A percentile compares a stretch with the other conserved stretches of the same genome.
Evolutionary conservation across 2,113 vertebrate genomes (phyloP).

Genomic region (Ceyx cyanopectus): DNA sequence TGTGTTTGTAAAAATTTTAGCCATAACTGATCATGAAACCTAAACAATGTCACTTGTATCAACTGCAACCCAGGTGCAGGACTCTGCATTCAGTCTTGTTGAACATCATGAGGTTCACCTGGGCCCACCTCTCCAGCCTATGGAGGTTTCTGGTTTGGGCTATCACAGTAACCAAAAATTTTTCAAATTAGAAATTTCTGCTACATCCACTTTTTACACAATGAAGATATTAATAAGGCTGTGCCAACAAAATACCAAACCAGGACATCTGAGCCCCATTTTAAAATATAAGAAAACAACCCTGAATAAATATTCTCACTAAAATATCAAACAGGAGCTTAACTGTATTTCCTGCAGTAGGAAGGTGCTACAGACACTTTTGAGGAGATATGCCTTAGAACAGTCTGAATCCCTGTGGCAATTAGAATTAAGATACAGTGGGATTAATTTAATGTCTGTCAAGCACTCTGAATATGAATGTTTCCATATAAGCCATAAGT

Average conservation of each 20-base stretch:
- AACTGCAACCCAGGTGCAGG: not conserved
- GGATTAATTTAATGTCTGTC: slow-evolving; percentile 50
- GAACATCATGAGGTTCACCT: too few relatives aligned
- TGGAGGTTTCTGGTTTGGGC: not conserved
- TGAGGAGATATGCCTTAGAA: not conserved
- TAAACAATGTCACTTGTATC: not conserved
- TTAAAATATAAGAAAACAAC: not conserved
- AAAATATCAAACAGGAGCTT: not conserved
- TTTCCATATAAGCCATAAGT: not conserved
- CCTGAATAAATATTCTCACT: not conserved
- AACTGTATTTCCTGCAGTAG: not conserved
- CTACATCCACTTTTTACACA: not conserved
- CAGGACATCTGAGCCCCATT: not conserved
- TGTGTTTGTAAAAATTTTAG: not conserved
- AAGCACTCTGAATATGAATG: not conserved
- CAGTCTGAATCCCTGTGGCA: slow-evolving; percentile 14
- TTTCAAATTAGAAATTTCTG: not conserved
- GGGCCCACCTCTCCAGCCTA: not conserved
- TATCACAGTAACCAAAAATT: not conserved
- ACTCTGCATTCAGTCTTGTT: too few relatives aligned
- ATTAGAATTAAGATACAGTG: slow-evolving; percentile 45
- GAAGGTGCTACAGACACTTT: not conserved
- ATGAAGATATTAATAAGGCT: not conserved
- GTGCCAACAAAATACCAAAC: not conserved
- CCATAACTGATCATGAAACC: not conserved